Evolutionary conservation across 2,888 invertebrate genomes (phyloP).

Genomic region (Ectobius pallidus): DNA sequence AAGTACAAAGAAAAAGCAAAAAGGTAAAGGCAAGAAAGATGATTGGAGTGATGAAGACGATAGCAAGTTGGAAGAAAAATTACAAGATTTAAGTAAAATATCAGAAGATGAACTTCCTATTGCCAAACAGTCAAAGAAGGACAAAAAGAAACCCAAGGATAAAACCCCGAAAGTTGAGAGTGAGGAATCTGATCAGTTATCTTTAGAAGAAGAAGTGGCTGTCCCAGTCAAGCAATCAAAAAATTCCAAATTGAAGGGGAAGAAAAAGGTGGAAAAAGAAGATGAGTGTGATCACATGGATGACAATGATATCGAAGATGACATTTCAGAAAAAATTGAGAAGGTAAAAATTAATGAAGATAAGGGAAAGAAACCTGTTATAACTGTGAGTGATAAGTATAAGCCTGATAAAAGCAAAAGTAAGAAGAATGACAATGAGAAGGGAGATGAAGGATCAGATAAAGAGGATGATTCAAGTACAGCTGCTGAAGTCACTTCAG

Average conservation of each 20-base stretch:
- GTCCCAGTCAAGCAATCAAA: conserved; percentile 24
- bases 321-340: conserved; percentile 58
- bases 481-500: conserved; percentile 28
- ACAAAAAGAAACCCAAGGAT: conserved; percentile 35
- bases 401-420: conserved; percentile 43
- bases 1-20: conserved; percentile 31
- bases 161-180: conserved; percentile 40
- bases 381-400: conserved; percentile 42
- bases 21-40: conserved; percentile 39
- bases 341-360: conserved; percentile 47
- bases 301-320: conserved; percentile 47
- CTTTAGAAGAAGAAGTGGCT: conserved; percentile 34
- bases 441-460: conserved; percentile 47
- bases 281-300: conserved; percentile 21
- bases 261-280: conserved; percentile 27
- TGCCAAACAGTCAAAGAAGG: conserved; percentile 32
- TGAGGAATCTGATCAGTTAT: conserved; percentile 35
- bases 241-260: conserved; percentile 37
- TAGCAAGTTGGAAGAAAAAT: conserved; percentile 36
- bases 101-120: conserved; percentile 37
- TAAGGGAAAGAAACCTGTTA: conserved; percentile 22
- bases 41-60: conserved; percentile 40
- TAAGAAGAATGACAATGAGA: conserved; percentile 48
- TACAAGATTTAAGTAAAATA: conserved; percentile 31
- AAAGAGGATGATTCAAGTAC: conserved; percentile 25